Evolutionary conservation across 2,797 vertebrate species (phyloP).

Genomic region (Gymnothorax reevesii): DNA sequence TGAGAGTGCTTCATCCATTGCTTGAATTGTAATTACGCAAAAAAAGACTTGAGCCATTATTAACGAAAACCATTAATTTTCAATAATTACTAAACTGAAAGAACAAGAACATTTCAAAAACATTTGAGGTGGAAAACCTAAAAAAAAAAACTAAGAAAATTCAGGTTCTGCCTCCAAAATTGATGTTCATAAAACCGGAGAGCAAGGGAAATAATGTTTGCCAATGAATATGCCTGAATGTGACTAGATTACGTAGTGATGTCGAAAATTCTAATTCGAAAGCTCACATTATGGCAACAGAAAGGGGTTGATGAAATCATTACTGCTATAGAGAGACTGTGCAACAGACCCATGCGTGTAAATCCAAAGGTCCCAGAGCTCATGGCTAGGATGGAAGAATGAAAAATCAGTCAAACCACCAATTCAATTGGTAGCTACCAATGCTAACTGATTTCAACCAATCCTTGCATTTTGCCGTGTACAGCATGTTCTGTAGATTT

Average conservation of each 20-base stretch:
- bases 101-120: no score
- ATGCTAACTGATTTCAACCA: neutral
- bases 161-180: no score
- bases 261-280: conserved; percentile 24
- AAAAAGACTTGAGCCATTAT: no score
- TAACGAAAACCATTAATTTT: no score
- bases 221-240: neutral
- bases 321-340: neutral
- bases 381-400: neutral
- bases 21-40: no score
- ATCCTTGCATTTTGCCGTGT: neutral
- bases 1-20: no score
- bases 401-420: neutral
- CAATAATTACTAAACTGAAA: no score
- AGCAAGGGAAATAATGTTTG: neutral
- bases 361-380: neutral
- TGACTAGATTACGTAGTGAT: neutral
- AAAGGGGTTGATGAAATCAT: conserved; percentile 30
- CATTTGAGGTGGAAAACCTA: no score
- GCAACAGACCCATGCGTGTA: neutral
- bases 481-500: neutral
- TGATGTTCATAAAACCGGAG: neutral
- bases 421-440: neutral
- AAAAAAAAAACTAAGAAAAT: no score
- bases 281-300: conserved; percentile 35